phyloP scores from a whole-genome alignment of 2,888 invertebrate species.

The Ceriagrion tenellum region DNA sequence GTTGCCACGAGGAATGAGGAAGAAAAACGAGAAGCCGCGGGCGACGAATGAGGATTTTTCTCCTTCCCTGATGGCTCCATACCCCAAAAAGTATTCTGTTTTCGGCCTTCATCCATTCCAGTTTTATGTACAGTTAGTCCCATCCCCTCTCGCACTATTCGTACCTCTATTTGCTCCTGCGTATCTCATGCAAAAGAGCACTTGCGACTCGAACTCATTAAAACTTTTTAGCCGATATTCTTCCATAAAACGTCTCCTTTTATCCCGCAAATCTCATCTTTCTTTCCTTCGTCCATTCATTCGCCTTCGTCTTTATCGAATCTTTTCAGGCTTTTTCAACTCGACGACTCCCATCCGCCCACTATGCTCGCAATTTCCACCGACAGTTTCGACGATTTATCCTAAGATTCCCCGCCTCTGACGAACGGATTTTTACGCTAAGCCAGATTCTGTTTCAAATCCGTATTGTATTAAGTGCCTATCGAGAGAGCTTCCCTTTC shows the following conservation, averaged over 20 bases:
- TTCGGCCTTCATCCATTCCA: background rate
- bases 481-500: background rate
- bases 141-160: background rate
- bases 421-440: background rate
- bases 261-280: background rate
- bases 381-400: background rate
- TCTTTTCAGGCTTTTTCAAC: background rate
- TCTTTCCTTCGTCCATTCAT: background rate
- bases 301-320: background rate
- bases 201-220: background rate
- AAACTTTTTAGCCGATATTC: slow-evolving; percentile 20
- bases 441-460: slow-evolving; percentile 27
- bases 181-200: background rate
- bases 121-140: background rate
- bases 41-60: too few relatives aligned
- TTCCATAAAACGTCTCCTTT: background rate
- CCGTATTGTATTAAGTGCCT: slow-evolving; percentile 22
- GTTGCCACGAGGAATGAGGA: too few relatives aligned
- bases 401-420: background rate
- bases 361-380: background rate
- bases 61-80: background rate
- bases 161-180: background rate
- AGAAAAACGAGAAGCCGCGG: too few relatives aligned
- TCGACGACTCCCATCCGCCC: background rate
- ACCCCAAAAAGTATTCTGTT: background rate